Conservation (phyloP, 2,888 invertebrate genomes). For the Conchocele bisecta region DNA sequence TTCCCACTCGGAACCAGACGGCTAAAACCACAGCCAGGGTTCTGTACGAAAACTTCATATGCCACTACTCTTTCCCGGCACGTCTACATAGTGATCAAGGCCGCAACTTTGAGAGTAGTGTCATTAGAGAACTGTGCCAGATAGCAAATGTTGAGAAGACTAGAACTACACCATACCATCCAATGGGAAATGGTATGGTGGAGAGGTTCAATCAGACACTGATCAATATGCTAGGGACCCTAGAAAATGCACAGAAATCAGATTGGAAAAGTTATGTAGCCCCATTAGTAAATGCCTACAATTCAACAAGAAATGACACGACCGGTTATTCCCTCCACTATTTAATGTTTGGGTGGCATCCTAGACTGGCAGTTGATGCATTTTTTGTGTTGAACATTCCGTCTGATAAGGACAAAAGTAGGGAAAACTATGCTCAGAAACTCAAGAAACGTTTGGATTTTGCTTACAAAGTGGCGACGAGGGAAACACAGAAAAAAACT, state of each 20-base stretch:
- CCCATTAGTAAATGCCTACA: constrained; percentile 21
- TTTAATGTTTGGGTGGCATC: constrained; percentile 13
- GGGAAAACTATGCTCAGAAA: constrained; percentile 11
- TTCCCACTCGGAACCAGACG: constrained; percentile 1
- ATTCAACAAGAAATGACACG: constrained; percentile 25
- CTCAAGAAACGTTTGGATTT: background rate
- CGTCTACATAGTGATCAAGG: background rate
- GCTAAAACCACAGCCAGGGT: background rate
- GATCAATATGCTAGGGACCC: constrained; percentile 27
- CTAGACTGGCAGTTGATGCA: constrained; percentile 38
- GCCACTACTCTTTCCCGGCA: background rate
- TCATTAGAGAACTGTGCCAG: background rate
- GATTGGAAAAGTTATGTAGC: constrained; percentile 37
- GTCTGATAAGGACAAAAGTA: background rate
- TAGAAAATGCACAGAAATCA: constrained; percentile 19
- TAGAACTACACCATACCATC: constrained; percentile 39
- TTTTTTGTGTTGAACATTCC: constrained; percentile 3
- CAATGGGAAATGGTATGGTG: constrained; percentile 23
- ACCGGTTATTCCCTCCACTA: constrained; percentile 17
- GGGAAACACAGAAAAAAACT: background rate
- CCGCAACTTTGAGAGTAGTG: background rate
- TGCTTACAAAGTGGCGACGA: constrained; percentile 12
- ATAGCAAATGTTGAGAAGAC: constrained; percentile 33
- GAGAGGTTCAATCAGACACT: constrained; percentile 45
- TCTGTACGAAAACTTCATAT: background rate